Evolutionary conservation across 2,888 invertebrate species (phyloP), one percentile per base, ranked within the genome.

Genomic region (Elaeidobius kamerunicus): DNA sequence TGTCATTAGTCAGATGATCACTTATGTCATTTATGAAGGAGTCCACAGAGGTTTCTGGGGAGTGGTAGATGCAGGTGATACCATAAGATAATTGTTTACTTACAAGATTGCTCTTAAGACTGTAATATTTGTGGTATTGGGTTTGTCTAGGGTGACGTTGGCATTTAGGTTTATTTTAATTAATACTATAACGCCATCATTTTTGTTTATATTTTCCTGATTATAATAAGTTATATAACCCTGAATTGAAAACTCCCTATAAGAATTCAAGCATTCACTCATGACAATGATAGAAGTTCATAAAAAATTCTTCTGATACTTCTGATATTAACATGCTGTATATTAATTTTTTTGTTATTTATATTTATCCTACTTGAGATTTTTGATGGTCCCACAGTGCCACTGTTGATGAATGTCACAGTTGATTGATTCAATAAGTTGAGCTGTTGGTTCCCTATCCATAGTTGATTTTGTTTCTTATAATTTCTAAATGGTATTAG

Each of bases 381-480:
- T 3, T 36, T 16, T 12, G 16, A 36, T 7, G 17, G 36, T 36
- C 36, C 36, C 6, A n/a, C 34, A 11, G 12, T 34, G 9, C 12
- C 34, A 34, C 34, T 34, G n/a, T n/a, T n/a, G n/a, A 12, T 4
- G 12, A 12, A 12, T 12, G 12, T 34, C 15, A 36, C 36, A 36
- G 36, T 16, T 36, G 3, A 36, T 36, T 6, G 36, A 36, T 5
- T 36, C 16, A 5, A 9, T 5, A 36, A 36, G 36, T 15, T 16
- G 15, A 36, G n/a, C 36, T 36, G 9, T 16, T 23, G 17, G 7
- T 16, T 16, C 6, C 16, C 16, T 14, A 14, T 5, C 3, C 17
- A 36, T 36, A 36, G 17, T 36, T 36, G 9, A 36, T 16, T n/a
- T n/a, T n/a, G n/a, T n/a, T n/a, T n/a, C n/a, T n/a, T n/a, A 27